A percentile compares a stretch with the other conserved stretches of the same genome.
These are phyloP conservation scores for Macropis europaea DNA, from an alignment of 2,888 invertebrate genomes.

Conservation along the genomic window DNA sequence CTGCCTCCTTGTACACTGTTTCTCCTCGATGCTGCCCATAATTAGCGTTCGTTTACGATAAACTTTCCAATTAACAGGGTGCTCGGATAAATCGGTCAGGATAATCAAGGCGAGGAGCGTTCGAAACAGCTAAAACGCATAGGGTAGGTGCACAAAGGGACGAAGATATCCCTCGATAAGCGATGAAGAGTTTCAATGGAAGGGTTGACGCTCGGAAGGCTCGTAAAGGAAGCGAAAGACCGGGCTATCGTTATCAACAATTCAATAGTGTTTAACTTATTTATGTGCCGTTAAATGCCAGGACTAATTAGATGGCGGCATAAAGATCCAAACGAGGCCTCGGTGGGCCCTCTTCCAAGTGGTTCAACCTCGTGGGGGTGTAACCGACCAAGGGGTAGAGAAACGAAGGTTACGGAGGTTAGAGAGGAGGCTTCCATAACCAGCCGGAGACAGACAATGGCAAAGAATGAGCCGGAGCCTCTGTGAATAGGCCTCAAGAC, in stretches of 20 bases:
- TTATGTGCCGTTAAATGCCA: constrained; percentile 74
- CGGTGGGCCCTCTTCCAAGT: constrained; percentile 59
- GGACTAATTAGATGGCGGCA: constrained; percentile 75
- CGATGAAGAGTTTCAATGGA: constrained; percentile 22
- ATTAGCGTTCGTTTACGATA: constrained; percentile 27
- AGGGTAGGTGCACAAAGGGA: constrained; percentile 11
- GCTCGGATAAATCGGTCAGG: background rate
- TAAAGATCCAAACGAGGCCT: constrained; percentile 67
- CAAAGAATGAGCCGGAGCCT: constrained; percentile 75
- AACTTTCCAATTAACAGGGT: constrained; percentile 37
- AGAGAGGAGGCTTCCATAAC: constrained; percentile 71
- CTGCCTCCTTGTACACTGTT: constrained; percentile 13
- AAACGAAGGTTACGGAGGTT: constrained; percentile 60
- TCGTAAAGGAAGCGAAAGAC: constrained; percentile 31
- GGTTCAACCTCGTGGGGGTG: constrained; percentile 58
- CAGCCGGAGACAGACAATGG: constrained; percentile 75
- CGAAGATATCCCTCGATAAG: constrained; percentile 49
- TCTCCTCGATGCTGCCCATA: constrained; percentile 30
- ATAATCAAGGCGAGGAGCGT: background rate
- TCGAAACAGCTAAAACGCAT: background rate
- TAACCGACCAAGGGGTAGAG: constrained; percentile 40
- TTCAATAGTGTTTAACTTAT: constrained; percentile 74
- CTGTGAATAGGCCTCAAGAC: constrained; percentile 77
- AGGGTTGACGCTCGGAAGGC: constrained; percentile 50
- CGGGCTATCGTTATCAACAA: constrained; percentile 69